Percentiles rank a stretch among this genome's conserved stretches.
phyloP scores from a whole-genome alignment of 2,888 invertebrate species.

The Mayetiola destructor region DNA sequence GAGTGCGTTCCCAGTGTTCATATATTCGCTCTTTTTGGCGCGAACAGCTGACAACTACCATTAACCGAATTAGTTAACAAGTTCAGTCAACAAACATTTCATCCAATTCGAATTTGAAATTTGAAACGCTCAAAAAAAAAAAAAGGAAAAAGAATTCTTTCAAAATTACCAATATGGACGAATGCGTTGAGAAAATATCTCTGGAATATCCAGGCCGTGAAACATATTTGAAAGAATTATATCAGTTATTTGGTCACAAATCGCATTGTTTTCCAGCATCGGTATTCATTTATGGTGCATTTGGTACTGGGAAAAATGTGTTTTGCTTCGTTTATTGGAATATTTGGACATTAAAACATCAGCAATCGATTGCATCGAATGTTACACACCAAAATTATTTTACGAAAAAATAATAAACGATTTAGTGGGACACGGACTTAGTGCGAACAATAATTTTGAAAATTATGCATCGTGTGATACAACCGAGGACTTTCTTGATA shows the following conservation, averaged over 20 bases:
- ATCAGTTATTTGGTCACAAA: slow-evolving; percentile 29
- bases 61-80: neutral
- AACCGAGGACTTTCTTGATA: slow-evolving; percentile 48
- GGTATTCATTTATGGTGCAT: slow-evolving; percentile 68
- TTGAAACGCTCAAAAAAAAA: neutral
- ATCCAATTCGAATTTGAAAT: neutral
- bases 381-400: slow-evolving; percentile 59
- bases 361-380: slow-evolving; percentile 66
- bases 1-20: too few relatives aligned
- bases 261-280: slow-evolving; percentile 51
- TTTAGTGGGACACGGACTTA: slow-evolving; percentile 35
- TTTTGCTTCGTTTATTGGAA: slow-evolving; percentile 40
- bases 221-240: slow-evolving; percentile 23
- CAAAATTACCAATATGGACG: slow-evolving; percentile 14
- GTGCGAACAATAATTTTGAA: slow-evolving; percentile 29
- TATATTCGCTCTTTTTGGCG: too few relatives aligned
- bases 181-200: slow-evolving; percentile 18
- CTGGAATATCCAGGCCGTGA: slow-evolving; percentile 30
- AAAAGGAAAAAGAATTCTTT: neutral
- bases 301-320: slow-evolving; percentile 69
- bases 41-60: neutral
- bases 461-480: slow-evolving; percentile 45
- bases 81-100: neutral
- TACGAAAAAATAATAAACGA: slow-evolving; percentile 58
- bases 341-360: slow-evolving; percentile 41